Evolutionary conservation across 2,113 vertebrate genomes (phyloP).

Genomic region (Carassius gibelio): DNA sequence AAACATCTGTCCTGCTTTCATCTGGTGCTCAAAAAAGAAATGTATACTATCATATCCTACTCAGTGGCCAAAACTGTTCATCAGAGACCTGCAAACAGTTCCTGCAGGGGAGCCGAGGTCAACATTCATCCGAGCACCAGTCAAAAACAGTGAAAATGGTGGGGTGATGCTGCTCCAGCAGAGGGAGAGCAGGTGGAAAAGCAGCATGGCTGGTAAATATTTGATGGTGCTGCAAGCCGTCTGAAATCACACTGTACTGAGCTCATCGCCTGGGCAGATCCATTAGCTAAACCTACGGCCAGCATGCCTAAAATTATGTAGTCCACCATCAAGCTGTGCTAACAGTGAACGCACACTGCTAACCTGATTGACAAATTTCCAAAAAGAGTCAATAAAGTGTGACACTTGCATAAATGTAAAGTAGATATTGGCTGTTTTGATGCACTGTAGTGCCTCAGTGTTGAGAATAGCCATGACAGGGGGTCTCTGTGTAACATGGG

Average conservation of each 20-base stretch:
- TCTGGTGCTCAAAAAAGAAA: not conserved
- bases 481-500: conserved; percentile 39
- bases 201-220: conserved; percentile 44
- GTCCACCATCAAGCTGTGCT: conserved; percentile 13
- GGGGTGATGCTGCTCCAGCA: conserved; percentile 31
- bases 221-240: conserved; percentile 31
- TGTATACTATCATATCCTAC: not conserved
- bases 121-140: conserved; percentile 1
- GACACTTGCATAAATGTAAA: not conserved
- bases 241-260: conserved; percentile 21
- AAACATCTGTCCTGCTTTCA: not conserved
- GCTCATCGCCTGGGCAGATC: conserved; percentile 20
- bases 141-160: conserved; percentile 7
- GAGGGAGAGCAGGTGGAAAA: conserved; percentile 41
- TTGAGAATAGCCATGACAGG: conserved; percentile 42
- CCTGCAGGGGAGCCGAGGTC: conserved; percentile 6
- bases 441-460: conserved; percentile 45
- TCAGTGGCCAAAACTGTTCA: not conserved
- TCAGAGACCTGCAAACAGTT: not conserved
- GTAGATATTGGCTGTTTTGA: conserved; percentile 27
- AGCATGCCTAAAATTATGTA: not conserved
- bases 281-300: not conserved
- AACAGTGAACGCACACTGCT: not conserved
- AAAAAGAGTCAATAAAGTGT: conserved; percentile 13
- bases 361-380: not conserved